Evolutionary conservation across 1,140 invertebrate species (phyloP), one percentile per base, ranked within the genome.

Genomic region (Amyelois transitella): DNA sequence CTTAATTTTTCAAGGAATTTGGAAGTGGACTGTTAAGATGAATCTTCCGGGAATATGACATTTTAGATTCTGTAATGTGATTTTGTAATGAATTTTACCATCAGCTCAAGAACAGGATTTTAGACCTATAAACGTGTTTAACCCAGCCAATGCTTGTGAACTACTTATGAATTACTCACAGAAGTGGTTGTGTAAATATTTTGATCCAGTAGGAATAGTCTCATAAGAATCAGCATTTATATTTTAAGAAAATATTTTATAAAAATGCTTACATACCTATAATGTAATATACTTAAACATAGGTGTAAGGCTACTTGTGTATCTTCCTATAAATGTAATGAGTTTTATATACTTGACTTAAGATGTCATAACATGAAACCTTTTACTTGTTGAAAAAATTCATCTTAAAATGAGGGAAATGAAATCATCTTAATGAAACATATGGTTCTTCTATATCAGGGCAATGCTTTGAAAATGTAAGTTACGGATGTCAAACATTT

Each of bases 101-200:
- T 28, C 22, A 1, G 25, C 25, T 28, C 25, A 28, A 28, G 25
- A 28, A 28, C 3, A 28, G 25, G 25, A 28, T 28, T 28, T 28
- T 28, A 28, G 25, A 28, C 25, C 12, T 28, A 28, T 5, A 28
- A 28, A 12, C 25, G 25, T 28, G 25, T 28, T 3, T 28, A 28
- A 6, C 25, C 25, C 25, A 28, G 1, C 25, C 25, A 28, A 64
- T 54, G 60, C 66, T 70, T 66, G 50, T 22, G 19, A 60, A 53
- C 19, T 53, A 58, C 57, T 62, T 66, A 66, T 63, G 58, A 63
- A 58, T 66, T 43, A 58, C 55, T 62, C 56, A 21, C 56, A 62
- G 66, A 58, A 53, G 60, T 67, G 74, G 69, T 81, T 79, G 68
- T 81, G 77, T 81, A 78, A 72, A 79, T 82, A 82, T 67, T 77